Evolutionary conservation across 2,113 vertebrate genomes (phyloP).

Genomic region (Pollimyrus isidori): DNA sequence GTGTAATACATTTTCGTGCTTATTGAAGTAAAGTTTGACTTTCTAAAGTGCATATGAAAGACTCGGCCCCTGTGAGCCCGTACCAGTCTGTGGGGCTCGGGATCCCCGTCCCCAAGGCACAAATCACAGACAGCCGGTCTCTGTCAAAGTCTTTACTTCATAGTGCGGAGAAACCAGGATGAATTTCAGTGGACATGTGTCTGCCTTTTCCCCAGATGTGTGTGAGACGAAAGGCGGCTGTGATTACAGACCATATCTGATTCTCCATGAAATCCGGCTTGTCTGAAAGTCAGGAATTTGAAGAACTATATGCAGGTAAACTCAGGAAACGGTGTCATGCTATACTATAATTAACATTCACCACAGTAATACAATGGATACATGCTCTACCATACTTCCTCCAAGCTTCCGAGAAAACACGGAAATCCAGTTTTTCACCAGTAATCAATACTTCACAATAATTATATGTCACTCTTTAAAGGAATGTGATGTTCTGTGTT

Average conservation of each 20-base stretch:
- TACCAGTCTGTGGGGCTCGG: neutral
- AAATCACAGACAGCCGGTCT: neutral
- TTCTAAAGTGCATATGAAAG: neutral
- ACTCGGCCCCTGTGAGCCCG: neutral
- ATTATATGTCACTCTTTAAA: neutral
- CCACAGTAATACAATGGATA: neutral
- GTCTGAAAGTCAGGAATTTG: neutral
- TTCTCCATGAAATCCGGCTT: neutral
- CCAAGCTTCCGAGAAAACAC: neutral
- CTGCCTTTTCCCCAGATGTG: neutral
- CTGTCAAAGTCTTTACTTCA: constrained; percentile 14
- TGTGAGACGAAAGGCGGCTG: neutral
- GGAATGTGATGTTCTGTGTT: neutral
- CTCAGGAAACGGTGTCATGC: neutral
- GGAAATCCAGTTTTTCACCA: neutral
- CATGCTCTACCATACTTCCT: neutral
- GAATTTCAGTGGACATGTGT: neutral
- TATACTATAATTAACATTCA: neutral
- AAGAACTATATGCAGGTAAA: neutral
- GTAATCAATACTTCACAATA: neutral
- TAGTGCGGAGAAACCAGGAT: constrained; percentile 1
- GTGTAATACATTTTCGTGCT: neutral
- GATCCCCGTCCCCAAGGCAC: neutral
- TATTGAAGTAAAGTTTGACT: neutral
- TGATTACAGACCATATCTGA: neutral